These are phyloP conservation scores for Cepaea nemoralis DNA, from an alignment of 1,140 invertebrate species.

Conservation along the genomic window DNA sequence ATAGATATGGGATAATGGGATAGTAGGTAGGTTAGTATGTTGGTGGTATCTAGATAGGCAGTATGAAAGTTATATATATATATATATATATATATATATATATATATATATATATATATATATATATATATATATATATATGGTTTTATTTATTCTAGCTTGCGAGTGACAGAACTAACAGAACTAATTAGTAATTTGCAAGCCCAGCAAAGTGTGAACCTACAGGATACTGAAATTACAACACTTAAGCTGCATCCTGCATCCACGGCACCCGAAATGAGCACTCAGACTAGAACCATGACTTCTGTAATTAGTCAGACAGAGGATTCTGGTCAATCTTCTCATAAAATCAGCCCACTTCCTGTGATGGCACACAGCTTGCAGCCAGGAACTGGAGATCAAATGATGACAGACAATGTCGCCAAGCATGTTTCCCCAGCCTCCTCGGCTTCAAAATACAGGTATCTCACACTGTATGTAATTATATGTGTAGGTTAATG, in stretches of 20 bases:
- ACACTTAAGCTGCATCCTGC: constrained; percentile 45
- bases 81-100: no score
- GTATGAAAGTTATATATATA: no score
- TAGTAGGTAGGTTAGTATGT: no score
- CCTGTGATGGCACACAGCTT: neutral
- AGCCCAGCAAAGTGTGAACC: constrained; percentile 47
- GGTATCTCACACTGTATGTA: no score
- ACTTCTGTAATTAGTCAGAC: constrained; percentile 8
- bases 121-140: no score
- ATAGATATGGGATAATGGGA: no score
- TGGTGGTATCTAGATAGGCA: no score
- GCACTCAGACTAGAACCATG: constrained; percentile 27
- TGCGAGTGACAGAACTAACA: constrained; percentile 42
- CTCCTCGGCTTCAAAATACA: neutral
- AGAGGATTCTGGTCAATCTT: neutral
- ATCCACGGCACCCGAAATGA: constrained; percentile 38
- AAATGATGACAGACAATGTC: neutral
- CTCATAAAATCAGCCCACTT: neutral
- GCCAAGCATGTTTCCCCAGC: neutral
- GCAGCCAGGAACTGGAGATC: neutral
- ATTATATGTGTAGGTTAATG: no score
- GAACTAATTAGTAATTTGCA: constrained; percentile 48
- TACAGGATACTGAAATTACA: constrained; percentile 41
- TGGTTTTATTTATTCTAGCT: neutral
- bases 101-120: no score